A percentile compares a stretch with the other conserved stretches of the same genome.
Evolutionary conservation across 2,888 invertebrate species (phyloP).

Genomic region (Diaphora mendica): DNA sequence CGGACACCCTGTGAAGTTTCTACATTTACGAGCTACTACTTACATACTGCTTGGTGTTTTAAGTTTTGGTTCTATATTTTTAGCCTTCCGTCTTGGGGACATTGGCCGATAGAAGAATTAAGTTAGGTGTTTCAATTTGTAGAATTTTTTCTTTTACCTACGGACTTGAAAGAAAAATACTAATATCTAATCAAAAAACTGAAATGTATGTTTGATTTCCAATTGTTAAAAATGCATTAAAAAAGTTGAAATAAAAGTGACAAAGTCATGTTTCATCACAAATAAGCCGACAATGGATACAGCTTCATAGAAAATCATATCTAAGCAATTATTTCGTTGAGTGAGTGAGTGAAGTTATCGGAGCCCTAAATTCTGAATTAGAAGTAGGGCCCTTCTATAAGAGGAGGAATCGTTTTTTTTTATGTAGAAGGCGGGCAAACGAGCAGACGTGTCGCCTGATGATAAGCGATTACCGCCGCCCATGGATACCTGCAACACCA

Average conservation of each 20-base stretch:
- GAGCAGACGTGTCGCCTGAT: too few relatives aligned
- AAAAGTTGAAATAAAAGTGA: too few relatives aligned
- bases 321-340: too few relatives aligned
- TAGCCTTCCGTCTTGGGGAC: conserved; percentile 28
- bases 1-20: conserved; percentile 70
- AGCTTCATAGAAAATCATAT: background rate
- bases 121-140: conserved; percentile 14
- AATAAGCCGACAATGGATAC: background rate
- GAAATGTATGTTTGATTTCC: background rate
- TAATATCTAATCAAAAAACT: background rate
- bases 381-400: too few relatives aligned
- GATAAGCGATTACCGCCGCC: too few relatives aligned
- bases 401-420: too few relatives aligned
- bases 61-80: conserved; percentile 39
- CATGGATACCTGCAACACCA: too few relatives aligned
- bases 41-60: conserved; percentile 43
- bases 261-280: too few relatives aligned
- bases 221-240: background rate
- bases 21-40: conserved; percentile 54
- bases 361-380: too few relatives aligned
- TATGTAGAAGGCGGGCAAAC: too few relatives aligned
- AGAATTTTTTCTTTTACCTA: background rate
- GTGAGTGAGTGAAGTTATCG: background rate
- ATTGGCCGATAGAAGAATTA: conserved; percentile 29
- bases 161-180: too few relatives aligned